These are phyloP conservation scores for Umimayanthus chanpuru DNA, from an alignment of 92 coral and sea anemone species.

Conservation along the genomic window DNA sequence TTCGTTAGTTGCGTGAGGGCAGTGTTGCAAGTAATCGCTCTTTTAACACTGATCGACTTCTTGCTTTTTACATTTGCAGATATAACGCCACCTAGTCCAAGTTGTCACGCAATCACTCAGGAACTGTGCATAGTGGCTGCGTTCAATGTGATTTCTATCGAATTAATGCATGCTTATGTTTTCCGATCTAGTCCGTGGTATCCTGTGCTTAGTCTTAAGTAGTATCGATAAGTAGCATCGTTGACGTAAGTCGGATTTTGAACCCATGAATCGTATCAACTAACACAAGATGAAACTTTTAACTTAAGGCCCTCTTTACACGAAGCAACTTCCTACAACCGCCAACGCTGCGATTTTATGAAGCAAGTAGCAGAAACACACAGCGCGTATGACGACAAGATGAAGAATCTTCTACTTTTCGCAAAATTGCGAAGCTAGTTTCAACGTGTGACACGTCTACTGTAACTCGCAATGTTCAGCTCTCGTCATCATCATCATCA, in stretches of 20 bases:
- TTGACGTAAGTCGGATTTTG: neutral
- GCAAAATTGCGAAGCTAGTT: too few relatives aligned
- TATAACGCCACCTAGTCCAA: conserved; percentile 46
- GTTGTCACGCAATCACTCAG: conserved; percentile 37
- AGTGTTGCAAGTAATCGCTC: conserved; percentile 35
- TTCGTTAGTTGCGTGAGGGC: conserved; percentile 39
- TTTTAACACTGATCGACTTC: conserved; percentile 48
- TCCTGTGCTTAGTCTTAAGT: neutral
- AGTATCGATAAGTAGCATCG: neutral
- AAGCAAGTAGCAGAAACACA: too few relatives aligned
- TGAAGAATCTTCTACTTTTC: too few relatives aligned
- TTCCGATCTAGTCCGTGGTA: neutral
- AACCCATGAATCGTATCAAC: neutral
- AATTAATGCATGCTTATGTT: neutral
- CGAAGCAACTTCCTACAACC: too few relatives aligned
- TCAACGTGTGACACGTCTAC: too few relatives aligned
- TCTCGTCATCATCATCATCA: too few relatives aligned
- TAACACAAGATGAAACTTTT: neutral
- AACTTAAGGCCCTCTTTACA: neutral
- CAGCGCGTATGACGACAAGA: too few relatives aligned
- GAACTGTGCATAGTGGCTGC: conserved; percentile 20
- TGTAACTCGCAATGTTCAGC: too few relatives aligned
- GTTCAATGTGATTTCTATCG: neutral
- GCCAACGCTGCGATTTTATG: too few relatives aligned
- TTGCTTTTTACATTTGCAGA: conserved; percentile 49